Evolutionary conservation across 2,888 invertebrate genomes (phyloP).

Genomic region (Caenorhabditis sp.): DNA sequence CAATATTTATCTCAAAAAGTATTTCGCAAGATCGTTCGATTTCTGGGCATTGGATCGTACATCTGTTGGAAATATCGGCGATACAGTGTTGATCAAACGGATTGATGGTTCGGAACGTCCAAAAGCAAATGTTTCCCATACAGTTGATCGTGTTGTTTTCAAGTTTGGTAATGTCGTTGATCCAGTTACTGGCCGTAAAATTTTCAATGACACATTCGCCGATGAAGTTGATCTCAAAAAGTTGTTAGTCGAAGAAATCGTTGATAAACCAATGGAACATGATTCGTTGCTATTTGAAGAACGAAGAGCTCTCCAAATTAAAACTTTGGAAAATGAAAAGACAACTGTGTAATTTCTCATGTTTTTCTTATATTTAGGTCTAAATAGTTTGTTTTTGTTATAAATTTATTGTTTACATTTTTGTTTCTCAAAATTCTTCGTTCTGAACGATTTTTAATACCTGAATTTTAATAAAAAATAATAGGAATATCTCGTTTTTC

Average conservation of each 20-base stretch:
- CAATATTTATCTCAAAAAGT: conserved; percentile 65
- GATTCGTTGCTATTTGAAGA: conserved; percentile 61
- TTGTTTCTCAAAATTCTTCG: too few relatives aligned
- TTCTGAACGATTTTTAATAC: too few relatives aligned
- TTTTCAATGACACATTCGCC: conserved; percentile 56
- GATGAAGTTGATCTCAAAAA: conserved; percentile 59
- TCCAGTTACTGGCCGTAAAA: conserved; percentile 61
- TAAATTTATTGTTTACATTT: conserved; percentile 2
- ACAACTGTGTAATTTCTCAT: conserved; percentile 12
- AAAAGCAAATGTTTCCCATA: conserved; percentile 58
- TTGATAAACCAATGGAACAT: conserved; percentile 58
- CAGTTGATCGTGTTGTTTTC: conserved; percentile 60
- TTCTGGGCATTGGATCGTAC: conserved; percentile 65
- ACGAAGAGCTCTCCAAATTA: conserved; percentile 51
- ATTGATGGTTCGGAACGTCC: conserved; percentile 54
- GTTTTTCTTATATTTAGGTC: conserved; percentile 3
- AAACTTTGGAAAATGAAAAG: conserved; percentile 45
- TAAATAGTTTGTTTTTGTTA: neutral
- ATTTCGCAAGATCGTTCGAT: conserved; percentile 62
- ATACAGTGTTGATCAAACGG: conserved; percentile 60
- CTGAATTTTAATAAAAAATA: too few relatives aligned
- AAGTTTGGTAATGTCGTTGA: conserved; percentile 62
- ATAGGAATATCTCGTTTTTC: neutral
- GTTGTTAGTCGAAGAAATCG: conserved; percentile 56
- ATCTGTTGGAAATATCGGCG: conserved; percentile 53